Evolutionary conservation across 2,888 invertebrate species (phyloP), one percentile per base, ranked within the genome.

Genomic region (Polydrusus pterygomalis): DNA sequence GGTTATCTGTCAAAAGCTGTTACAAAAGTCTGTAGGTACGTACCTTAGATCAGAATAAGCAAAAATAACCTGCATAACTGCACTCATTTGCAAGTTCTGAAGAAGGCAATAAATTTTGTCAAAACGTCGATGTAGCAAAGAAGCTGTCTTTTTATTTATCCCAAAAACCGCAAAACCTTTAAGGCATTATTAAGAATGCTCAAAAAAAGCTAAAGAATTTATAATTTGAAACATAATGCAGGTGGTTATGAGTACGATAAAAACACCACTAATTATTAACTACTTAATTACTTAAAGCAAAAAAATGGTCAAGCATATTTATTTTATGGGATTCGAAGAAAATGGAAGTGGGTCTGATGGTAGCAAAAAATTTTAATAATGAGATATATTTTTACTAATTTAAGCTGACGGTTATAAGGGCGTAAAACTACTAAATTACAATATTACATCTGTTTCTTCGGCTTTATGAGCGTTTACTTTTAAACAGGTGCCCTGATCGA

Each of bases 351-450:
- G 40, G 64, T 64, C 56, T 45, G 71, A 64, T 54, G 64, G 63
- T 72, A 58, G 67, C 65, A 65, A 58, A 67, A 72, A 65, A 15
- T 64, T 64, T 65, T 67, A 72, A 72, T 72, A 72, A 72, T 58
- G 72, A 72, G 67, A 74, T 68, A 74, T 68, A 67, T 58, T 67
- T 68, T 67, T 34, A 65, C 60, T 74, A 74, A 74, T 74, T 60
- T 60, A 63, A 47, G 38, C 54, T 68, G 73, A 74, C 75, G 70
- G 73, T 30, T 62, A 71, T 71, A 74, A 69, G 72, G 68, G 68
- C 71, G 68, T 76, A 71, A 71, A 72, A 64, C 43, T 40, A 62
- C 69, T 70, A 70, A 77, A 77, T 73, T 69, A 54, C 60, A 58
- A 67, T 67, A 15, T 69, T 69, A 70, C 70, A 75, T 70, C 70